These are phyloP conservation scores for Drosophila melanosoma DNA, from an alignment of 2,888 invertebrate species.

Conservation along the genomic window DNA sequence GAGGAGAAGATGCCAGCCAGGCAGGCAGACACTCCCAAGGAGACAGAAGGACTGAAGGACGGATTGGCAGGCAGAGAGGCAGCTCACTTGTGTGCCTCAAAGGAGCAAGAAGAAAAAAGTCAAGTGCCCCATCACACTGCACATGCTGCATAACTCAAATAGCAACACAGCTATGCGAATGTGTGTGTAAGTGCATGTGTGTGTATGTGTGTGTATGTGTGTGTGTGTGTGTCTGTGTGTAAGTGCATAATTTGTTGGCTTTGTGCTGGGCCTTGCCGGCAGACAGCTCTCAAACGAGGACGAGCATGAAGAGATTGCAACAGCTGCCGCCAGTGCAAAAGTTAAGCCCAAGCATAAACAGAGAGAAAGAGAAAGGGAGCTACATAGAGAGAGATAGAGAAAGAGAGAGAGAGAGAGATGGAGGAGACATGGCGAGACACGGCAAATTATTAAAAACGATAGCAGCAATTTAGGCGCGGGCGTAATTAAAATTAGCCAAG, in stretches of 20 bases:
- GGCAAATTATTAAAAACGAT: conserved; percentile 77
- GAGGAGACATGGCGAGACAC: conserved; percentile 17
- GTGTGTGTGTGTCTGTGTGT: conserved; percentile 42
- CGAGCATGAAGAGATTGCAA: conserved; percentile 47
- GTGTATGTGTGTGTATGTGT: conserved; percentile 18
- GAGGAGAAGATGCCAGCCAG: conserved; percentile 69
- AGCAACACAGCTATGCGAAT: conserved; percentile 35
- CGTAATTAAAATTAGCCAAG: conserved; percentile 78
- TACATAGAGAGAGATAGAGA: conserved; percentile 1
- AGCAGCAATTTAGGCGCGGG: conserved; percentile 74
- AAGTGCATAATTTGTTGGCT: conserved; percentile 78
- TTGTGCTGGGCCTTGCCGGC: conserved; percentile 65
- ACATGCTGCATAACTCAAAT: conserved; percentile 68
- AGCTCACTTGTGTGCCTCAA: conserved; percentile 43
- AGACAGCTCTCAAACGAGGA: conserved; percentile 31
- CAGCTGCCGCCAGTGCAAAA: conserved; percentile 69
- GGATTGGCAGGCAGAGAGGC: conserved; percentile 24
- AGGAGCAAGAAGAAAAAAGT: conserved; percentile 56
- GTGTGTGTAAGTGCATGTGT: conserved; percentile 32
- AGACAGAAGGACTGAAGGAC: conserved; percentile 23
- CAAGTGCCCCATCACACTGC: conserved; percentile 60
- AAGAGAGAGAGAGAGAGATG: conserved; percentile 7
- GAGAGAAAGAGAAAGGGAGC: conserved; percentile 8
- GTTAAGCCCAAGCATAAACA: conserved; percentile 63
- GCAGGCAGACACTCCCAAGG: conserved; percentile 25